These are phyloP conservation scores for Entelurus aequoreus DNA, from an alignment of 2,113 vertebrate species.

Conservation along the genomic window DNA sequence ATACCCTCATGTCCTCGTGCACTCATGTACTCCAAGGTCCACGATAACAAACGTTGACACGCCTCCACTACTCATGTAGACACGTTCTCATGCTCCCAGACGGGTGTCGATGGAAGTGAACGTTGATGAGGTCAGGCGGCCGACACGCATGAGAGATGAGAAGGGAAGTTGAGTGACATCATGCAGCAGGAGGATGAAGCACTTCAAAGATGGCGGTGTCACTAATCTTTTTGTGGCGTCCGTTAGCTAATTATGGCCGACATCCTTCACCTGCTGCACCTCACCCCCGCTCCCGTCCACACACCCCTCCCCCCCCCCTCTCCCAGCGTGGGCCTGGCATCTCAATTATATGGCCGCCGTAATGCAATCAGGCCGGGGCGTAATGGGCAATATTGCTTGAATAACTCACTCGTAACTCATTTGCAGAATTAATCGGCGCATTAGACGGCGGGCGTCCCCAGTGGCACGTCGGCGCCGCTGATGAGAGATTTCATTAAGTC, in stretches of 20 bases:
- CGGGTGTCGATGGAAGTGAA: too few relatives aligned
- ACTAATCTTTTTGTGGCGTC: not conserved
- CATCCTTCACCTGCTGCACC: constrained; percentile 6
- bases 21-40: too few relatives aligned
- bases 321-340: constrained; percentile 28
- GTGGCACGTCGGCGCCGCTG: constrained; percentile 35
- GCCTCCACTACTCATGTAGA: too few relatives aligned
- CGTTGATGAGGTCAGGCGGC: too few relatives aligned
- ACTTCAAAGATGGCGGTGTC: not conserved
- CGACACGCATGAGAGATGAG: too few relatives aligned
- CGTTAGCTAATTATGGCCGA: not conserved
- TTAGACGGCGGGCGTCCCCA: constrained; percentile 42
- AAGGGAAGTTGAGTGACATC: too few relatives aligned
- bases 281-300: constrained; percentile 1
- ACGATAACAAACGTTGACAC: too few relatives aligned
- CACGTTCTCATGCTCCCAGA: too few relatives aligned
- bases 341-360: constrained; percentile 44
- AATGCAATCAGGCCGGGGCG: constrained; percentile 47
- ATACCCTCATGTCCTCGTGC: too few relatives aligned
- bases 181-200: not conserved
- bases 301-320: too few relatives aligned
- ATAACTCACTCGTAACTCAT: constrained; percentile 55
- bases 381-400: constrained; percentile 43
- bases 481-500: constrained; percentile 55
- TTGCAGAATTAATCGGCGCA: constrained; percentile 57